These are phyloP conservation scores for Thelaira solivaga DNA, from an alignment of 2,888 invertebrate species.

Conservation along the genomic window DNA sequence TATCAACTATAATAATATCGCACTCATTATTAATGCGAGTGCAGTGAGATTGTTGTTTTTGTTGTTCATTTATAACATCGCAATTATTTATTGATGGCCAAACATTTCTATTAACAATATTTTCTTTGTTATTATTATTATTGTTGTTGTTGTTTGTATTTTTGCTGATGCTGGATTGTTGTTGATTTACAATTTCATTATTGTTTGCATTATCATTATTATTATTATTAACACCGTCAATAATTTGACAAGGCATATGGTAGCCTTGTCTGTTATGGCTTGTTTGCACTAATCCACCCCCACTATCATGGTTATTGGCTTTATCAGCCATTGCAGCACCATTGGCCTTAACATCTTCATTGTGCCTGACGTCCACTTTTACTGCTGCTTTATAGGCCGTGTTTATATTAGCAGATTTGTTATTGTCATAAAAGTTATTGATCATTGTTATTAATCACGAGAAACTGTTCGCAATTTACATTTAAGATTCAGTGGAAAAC, in stretches of 20 bases:
- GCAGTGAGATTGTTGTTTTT: constrained; percentile 25
- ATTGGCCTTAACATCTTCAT: neutral
- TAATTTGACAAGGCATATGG: constrained; percentile 49
- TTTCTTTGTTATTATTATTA: constrained; percentile 13
- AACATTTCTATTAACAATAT: constrained; percentile 14
- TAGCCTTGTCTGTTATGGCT: constrained; percentile 49
- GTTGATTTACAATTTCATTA: constrained; percentile 25
- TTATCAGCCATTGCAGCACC: constrained; percentile 6
- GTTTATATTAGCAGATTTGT: constrained; percentile 12
- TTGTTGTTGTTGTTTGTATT: neutral
- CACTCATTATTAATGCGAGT: constrained; percentile 27
- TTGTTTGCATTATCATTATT: constrained; percentile 33
- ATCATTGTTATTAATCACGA: constrained; percentile 40
- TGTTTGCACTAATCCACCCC: constrained; percentile 17
- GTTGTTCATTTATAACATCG: constrained; percentile 6
- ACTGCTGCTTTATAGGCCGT: constrained; percentile 4
- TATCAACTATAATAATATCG: constrained; percentile 56
- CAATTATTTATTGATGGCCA: neutral
- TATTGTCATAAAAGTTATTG: constrained; percentile 31
- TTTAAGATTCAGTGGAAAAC: no score
- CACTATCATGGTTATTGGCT: neutral
- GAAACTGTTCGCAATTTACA: no score
- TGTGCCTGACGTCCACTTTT: neutral
- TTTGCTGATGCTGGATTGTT: constrained; percentile 1
- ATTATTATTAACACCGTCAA: constrained; percentile 33